These are phyloP conservation scores for Halcyon badia DNA, from an alignment of 2,797 vertebrate species.

Conservation along the genomic window DNA sequence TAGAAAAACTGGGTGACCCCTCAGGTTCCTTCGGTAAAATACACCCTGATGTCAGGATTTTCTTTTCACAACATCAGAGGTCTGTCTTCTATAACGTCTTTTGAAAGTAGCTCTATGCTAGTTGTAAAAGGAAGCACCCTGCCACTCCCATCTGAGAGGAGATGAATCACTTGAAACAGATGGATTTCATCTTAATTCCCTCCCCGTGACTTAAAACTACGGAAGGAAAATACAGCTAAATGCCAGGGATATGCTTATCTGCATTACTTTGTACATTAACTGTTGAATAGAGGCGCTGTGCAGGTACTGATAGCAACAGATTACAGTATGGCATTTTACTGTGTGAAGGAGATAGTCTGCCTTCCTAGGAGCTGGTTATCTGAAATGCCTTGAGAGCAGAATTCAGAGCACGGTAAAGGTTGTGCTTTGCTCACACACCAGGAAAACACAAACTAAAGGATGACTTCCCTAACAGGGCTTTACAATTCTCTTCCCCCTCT, in stretches of 20 bases:
- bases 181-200: constrained; percentile 16
- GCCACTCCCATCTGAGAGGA: constrained; percentile 46
- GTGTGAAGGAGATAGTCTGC: not conserved
- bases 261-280: not conserved
- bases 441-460: not conserved
- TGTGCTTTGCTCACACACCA: not conserved
- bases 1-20: not conserved
- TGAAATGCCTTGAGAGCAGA: not conserved
- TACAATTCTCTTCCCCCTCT: not conserved
- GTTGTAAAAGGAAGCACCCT: constrained; percentile 29
- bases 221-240: constrained; percentile 38
- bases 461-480: not conserved
- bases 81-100: not conserved
- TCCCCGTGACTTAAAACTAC: not conserved
- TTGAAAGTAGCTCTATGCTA: not conserved
- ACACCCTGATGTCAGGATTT: not conserved
- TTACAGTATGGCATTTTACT: not conserved
- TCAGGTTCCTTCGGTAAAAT: not conserved
- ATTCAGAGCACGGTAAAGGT: not conserved
- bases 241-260: constrained; percentile 33
- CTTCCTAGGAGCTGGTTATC: not conserved
- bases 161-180: constrained; percentile 66
- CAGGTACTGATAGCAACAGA: constrained; percentile 11
- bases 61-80: not conserved
- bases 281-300: not conserved